These are phyloP conservation scores for Muschampia staudingeri DNA, from an alignment of 2,888 invertebrate genomes.

Conservation along the genomic window DNA sequence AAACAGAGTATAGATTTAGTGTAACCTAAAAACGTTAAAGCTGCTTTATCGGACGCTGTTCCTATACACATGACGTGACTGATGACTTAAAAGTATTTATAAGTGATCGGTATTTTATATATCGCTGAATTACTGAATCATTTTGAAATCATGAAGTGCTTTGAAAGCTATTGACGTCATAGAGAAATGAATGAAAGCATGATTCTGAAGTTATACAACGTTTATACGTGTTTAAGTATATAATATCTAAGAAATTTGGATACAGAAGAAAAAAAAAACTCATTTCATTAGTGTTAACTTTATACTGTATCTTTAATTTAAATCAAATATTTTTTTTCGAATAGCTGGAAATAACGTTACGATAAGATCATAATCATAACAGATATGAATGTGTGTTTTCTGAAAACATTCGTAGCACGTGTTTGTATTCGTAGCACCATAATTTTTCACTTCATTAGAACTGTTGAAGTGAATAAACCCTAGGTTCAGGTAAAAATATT, in stretches of 20 bases:
- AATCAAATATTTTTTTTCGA: not conserved
- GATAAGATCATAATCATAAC: not conserved
- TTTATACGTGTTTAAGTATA: not conserved
- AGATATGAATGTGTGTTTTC: not conserved
- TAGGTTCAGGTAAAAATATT: conserved; percentile 39
- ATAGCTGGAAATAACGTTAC: not conserved
- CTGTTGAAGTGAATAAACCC: conserved; percentile 5
- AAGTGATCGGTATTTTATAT: not conserved
- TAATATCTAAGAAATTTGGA: not conserved
- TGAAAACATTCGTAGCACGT: conserved; percentile 11
- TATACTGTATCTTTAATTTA: not conserved
- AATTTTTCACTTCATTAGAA: not conserved
- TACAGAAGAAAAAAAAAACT: not conserved
- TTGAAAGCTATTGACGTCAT: not conserved
- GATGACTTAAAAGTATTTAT: not conserved
- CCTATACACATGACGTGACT: not conserved
- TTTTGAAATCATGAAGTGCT: not conserved
- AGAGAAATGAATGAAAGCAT: not conserved
- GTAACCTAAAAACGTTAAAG: conserved; percentile 15
- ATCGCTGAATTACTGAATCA: not conserved
- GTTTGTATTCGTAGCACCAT: not conserved
- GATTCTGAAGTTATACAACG: not conserved
- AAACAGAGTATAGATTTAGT: not conserved
- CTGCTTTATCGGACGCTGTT: not conserved
- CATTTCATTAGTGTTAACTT: not conserved